phyloP scores from a whole-genome alignment of 2,113 vertebrate genomes.

The Cromileptes altivelis region DNA sequence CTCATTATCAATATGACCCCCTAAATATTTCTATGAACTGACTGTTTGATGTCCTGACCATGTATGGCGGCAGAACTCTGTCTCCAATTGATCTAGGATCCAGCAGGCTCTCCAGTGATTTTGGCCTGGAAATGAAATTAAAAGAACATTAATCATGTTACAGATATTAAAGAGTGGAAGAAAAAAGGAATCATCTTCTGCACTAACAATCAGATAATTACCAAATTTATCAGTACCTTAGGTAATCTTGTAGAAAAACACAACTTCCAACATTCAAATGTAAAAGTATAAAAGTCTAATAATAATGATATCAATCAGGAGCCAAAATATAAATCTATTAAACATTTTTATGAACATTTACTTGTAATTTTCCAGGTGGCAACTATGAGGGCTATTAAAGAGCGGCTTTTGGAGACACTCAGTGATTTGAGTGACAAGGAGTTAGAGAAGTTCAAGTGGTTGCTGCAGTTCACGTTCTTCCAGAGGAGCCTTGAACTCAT shows the following conservation, averaged over 20 bases:
- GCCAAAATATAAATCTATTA: background rate
- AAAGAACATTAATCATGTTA: background rate
- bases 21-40: too few relatives aligned
- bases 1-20: too few relatives aligned
- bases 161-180: background rate
- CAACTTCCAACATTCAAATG: background rate
- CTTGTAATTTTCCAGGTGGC: slow-evolving; percentile 8
- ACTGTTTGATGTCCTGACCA: too few relatives aligned
- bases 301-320: too few relatives aligned
- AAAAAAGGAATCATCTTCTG: background rate
- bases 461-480: background rate
- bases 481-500: background rate
- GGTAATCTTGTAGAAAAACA: background rate
- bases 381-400: background rate
- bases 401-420: background rate
- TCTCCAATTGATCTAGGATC: too few relatives aligned
- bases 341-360: background rate
- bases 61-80: too few relatives aligned
- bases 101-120: too few relatives aligned
- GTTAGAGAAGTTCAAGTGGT: background rate
- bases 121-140: too few relatives aligned
- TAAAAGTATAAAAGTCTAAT: background rate
- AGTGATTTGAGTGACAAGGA: background rate
- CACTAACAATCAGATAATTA: background rate
- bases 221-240: background rate